phyloP scores from a whole-genome alignment of 2,888 invertebrate species.

The Drosophila heteroneura region DNA sequence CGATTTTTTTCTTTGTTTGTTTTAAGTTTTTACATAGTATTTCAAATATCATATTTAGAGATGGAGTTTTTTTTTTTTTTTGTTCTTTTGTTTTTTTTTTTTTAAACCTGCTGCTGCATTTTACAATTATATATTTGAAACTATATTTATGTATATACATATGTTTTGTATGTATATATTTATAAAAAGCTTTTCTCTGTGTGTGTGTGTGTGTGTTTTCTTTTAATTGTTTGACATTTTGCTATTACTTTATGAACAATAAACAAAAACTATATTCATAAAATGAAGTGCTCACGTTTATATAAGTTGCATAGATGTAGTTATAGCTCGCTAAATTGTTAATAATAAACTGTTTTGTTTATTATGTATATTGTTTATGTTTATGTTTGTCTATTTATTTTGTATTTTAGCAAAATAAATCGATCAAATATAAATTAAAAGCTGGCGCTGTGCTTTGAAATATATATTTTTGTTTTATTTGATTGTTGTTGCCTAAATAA shows the following conservation, averaged over 20 bases:
- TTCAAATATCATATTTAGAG: constrained; percentile 31
- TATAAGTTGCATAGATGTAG: constrained; percentile 25
- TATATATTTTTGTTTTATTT: constrained; percentile 4
- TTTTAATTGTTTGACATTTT: constrained; percentile 58
- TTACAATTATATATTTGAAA: constrained; percentile 52
- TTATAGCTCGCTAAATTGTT: constrained; percentile 24
- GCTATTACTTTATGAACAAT: constrained; percentile 64
- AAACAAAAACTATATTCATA: constrained; percentile 21
- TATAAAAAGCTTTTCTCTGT: constrained; percentile 79
- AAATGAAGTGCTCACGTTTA: constrained; percentile 16
- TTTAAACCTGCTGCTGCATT: constrained; percentile 43
- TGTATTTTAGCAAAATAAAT: constrained; percentile 32
- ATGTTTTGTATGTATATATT: constrained; percentile 55
- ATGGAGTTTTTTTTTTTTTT: constrained; percentile 10
- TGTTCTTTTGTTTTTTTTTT: constrained; percentile 7
- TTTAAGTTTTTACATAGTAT: constrained; percentile 6
- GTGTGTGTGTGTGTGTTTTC: constrained; percentile 26
- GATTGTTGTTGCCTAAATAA: constrained; percentile 38
- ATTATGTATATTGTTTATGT: background rate
- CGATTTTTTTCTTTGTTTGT: constrained; percentile 11
- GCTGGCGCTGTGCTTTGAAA: constrained; percentile 42
- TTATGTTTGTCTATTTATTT: constrained; percentile 4
- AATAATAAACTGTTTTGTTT: constrained; percentile 9
- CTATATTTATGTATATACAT: constrained; percentile 38
- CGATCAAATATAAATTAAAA: constrained; percentile 33